Evolutionary conservation across 2,888 invertebrate genomes (phyloP).

Genomic region (Ganaspis brasiliensis): DNA sequence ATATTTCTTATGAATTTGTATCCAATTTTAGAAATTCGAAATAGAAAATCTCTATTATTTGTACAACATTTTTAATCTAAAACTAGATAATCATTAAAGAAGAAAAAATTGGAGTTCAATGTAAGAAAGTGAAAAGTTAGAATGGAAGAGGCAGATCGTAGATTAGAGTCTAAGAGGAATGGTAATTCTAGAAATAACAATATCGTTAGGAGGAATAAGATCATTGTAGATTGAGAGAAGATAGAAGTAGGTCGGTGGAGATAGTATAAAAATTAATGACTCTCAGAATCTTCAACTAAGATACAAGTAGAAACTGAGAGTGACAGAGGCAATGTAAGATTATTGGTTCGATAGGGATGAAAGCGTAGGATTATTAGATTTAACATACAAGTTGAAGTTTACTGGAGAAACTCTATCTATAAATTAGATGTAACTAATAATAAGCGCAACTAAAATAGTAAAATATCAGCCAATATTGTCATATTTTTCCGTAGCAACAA

Average conservation of each 20-base stretch:
- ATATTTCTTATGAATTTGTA: no score
- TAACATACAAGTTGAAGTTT: neutral
- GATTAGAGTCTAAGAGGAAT: conserved; percentile 2
- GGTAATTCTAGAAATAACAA: conserved; percentile 14
- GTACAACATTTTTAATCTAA: no score
- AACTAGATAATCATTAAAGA: no score
- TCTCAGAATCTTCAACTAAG: neutral
- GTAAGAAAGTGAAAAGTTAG: neutral
- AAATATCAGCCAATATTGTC: no score
- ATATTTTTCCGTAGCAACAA: no score
- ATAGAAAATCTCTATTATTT: no score
- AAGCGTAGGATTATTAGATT: neutral
- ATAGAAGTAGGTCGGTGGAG: neutral
- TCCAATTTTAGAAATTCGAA: no score
- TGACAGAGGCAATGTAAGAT: neutral
- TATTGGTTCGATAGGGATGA: neutral
- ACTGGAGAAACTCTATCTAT: neutral
- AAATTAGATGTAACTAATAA: neutral
- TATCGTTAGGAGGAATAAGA: neutral
- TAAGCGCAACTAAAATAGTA: no score
- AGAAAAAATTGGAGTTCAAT: no score
- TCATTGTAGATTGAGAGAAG: neutral
- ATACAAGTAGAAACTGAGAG: neutral
- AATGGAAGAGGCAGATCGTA: neutral
- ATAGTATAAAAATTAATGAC: conserved; percentile 3